phyloP scores from a whole-genome alignment of 1,140 invertebrate genomes.

The Helicorthomorpha holstii region DNA sequence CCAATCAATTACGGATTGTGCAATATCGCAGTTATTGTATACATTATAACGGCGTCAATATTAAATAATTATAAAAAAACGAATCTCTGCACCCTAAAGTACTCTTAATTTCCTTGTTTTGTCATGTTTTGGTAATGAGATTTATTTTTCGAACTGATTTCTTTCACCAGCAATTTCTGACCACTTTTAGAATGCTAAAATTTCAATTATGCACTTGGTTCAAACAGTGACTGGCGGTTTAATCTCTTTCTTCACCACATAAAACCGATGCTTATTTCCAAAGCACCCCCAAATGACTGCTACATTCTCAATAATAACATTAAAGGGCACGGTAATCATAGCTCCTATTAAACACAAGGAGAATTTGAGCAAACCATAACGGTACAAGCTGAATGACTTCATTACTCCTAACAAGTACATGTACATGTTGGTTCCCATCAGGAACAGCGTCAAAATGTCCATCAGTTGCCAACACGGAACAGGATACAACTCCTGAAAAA shows the following conservation, averaged over 20 bases:
- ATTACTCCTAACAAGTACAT: conserved; percentile 93
- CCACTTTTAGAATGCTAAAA: no score
- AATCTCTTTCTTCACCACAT: conserved; percentile 83
- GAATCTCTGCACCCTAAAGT: no score
- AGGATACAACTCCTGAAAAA: conserved; percentile 65
- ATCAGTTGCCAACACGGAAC: conserved; percentile 46
- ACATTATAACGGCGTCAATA: no score
- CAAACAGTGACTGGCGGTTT: conserved; percentile 18
- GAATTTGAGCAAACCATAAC: conserved; percentile 63
- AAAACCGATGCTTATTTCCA: conserved; percentile 87
- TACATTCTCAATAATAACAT: conserved; percentile 81
- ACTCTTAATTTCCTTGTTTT: no score
- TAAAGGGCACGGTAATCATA: conserved; percentile 75
- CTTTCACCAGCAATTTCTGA: no score
- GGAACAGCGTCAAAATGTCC: conserved; percentile 73
- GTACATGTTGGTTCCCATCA: conserved; percentile 77
- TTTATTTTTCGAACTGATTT: no score
- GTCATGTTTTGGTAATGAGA: no score
- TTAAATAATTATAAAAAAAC: no score
- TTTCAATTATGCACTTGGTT: no score
- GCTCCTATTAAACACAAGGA: conserved; percentile 62
- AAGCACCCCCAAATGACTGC: conserved; percentile 83
- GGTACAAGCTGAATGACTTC: conserved; percentile 78
- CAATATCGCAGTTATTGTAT: no score
- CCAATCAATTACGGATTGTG: no score